Evolutionary conservation across 64 coral and sea anemone species (phyloP), one percentile per base, ranked within the genome.

Genomic region (Dendronephthya gigantea): DNA sequence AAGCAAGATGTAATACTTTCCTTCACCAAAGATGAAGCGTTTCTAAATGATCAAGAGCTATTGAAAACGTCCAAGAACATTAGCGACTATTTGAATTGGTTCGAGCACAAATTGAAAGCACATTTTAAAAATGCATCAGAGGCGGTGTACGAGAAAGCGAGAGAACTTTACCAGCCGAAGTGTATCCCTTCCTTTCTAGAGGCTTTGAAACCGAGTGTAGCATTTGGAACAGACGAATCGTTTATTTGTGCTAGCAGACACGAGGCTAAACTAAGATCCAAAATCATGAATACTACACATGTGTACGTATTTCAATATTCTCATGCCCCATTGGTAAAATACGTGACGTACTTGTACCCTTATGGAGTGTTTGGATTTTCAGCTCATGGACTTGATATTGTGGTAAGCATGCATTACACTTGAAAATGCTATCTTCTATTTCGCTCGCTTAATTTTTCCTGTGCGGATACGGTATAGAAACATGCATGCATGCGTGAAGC

Each of bases 1-100:
- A 85, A 90, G 56, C 35, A 84, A 35, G 50, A 81, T 7, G 33
- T 94, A 22, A 82, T 94, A 17, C 37, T 85, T 4, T 74, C 86
- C 28, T 87, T 94, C 22, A 94, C 86, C 0, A 94, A 90, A 31
- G 59, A 94, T 14, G 92, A 94, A 69, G 22, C 14, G 72, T 79
- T 36, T 9, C 37, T 79, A 12, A 34, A 8, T 11, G 4, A 45
- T 11, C 4, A 45, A 6, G 11, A 11, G 4, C 4, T 45, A 45
- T 45, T 45, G 41, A 6, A 11, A 11, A 45, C 4, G 41, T 6
- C 41, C 41, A 4, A 11, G 11, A 45, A 45, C 11, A 45, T 45
- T 11, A 45, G 4, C 4, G 11, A 6, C 11, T 6, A 6, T 11
- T 6, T 11, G 11, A 4, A 45, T 6, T 4, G 11, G 11, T 45